Percentiles rank a stretch among this genome's conserved stretches.
Evolutionary conservation across 2,888 invertebrate species (phyloP).

Genomic region (Itoplectis maculator): DNA sequence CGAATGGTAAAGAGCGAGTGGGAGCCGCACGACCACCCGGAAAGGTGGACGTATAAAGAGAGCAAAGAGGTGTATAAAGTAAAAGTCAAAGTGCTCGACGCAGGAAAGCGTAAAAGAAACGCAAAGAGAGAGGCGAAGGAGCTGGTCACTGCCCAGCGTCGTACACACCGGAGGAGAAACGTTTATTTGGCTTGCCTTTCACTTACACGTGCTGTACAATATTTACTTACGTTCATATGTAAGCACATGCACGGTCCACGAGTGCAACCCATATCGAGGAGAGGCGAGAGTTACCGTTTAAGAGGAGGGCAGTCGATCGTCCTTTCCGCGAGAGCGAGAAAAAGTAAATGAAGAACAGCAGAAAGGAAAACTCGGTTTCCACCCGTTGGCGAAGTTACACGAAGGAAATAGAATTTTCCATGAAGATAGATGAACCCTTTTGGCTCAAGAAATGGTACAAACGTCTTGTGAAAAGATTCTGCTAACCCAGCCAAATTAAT

Average conservation of each 20-base stretch:
- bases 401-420: constrained; percentile 30
- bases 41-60: constrained; percentile 4
- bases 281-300: constrained; percentile 73
- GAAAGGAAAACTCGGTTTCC: constrained; percentile 14
- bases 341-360: constrained; percentile 28
- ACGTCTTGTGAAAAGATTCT: constrained; percentile 66
- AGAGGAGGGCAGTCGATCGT: constrained; percentile 69
- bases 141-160: neutral
- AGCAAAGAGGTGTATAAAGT: constrained; percentile 8
- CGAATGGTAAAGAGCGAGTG: neutral
- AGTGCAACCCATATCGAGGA: constrained; percentile 66
- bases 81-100: neutral
- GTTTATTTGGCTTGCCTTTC: constrained; percentile 80
- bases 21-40: neutral
- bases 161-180: constrained; percentile 51
- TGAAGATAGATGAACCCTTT: constrained; percentile 7
- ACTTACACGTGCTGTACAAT: constrained; percentile 79
- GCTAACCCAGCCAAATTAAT: too few relatives aligned
- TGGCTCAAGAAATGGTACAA: neutral
- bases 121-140: constrained; percentile 4
- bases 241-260: constrained; percentile 72
- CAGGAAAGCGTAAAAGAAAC: neutral
- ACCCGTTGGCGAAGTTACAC: neutral
- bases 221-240: constrained; percentile 79
- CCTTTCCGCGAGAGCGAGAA: constrained; percentile 5